Evolutionary conservation across 1,140 invertebrate genomes (phyloP), one percentile per base, ranked within the genome.

Genomic region (Temnothorax curvispinosus): DNA sequence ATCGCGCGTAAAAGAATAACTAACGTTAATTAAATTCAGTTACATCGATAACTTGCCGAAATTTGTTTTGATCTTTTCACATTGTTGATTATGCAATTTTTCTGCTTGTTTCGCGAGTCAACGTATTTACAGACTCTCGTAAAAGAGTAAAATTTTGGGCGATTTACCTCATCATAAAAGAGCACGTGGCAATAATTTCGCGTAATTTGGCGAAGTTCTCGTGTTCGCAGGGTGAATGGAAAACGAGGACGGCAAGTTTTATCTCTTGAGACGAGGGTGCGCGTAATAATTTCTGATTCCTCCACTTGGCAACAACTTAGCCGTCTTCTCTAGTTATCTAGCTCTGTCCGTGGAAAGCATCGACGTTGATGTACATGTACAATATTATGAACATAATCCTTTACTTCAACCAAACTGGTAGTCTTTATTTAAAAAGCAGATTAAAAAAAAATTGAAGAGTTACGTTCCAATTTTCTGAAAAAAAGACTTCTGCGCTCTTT

Each of bases 131-230:
- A 52, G 7, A 71, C 27, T 35, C 2, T 4, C 38, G 38, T 6
- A 47, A 13, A 47, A 13, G 96, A 97, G 97, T 96, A 82, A 69
- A 67, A 87, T 87, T 87, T 87, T 60, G 32, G 35, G 35, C 15
- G 27, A 88, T 84, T 88, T 62, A 76, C 44, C 21, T 44, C 9
- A 7, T 60, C 27, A 62, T 52, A 64, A 84, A 76, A 21, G 62
- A 44, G 47, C 21, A 41, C 47, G 32, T 54, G 74, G 32, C n/a
- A 75, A 27, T 60, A 75, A 88, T 84, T 75, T 18, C 44, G 64
- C 3, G 8, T 77, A 77, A 60, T 41, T 62, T 62, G 32, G 13
- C 38, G 1, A 75, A 76, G 67, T 67, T 81, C 32, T 65, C 13
- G 41, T 47, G n/a, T 32, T 15, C 11, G 13, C 21, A 6, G 21